Evolutionary conservation across 2,113 vertebrate species (phyloP).

Genomic region (Catagonus wagneri): DNA sequence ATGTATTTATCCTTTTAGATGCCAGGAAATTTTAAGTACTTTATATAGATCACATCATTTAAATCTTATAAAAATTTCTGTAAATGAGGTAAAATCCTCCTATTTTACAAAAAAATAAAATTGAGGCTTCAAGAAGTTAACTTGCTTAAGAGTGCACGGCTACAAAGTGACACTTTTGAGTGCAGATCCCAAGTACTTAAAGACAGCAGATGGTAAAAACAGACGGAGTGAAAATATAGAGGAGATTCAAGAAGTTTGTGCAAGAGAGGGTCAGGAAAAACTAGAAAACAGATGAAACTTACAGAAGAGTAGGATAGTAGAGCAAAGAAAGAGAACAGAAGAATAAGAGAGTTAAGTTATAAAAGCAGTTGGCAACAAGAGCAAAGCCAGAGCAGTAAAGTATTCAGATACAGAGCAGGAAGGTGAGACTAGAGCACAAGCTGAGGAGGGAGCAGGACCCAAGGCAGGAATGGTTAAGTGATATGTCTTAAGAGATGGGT

Average conservation of each 20-base stretch:
- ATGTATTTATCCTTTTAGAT: slow-evolving; percentile 45
- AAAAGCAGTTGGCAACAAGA: not conserved
- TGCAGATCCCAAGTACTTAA: not conserved
- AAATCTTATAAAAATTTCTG: not conserved
- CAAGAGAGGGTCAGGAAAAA: slow-evolving; percentile 25
- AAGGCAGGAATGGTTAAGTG: too few relatives aligned
- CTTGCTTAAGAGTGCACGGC: not conserved
- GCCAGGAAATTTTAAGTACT: slow-evolving; percentile 4
- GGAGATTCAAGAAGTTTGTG: slow-evolving; percentile 16
- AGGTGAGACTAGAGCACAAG: not conserved
- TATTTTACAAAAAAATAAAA: slow-evolving; percentile 50
- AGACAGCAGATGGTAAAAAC: slow-evolving; percentile 49
- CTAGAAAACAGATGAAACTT: slow-evolving; percentile 46
- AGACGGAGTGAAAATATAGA: slow-evolving; percentile 38
- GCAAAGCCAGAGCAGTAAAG: not conserved
- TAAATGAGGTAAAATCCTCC: not conserved
- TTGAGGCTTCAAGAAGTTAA: not conserved
- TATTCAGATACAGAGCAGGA: not conserved
- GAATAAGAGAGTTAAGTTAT: not conserved
- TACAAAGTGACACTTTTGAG: slow-evolving; percentile 3
- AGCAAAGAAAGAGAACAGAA: not conserved
- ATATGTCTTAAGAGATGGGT: not conserved
- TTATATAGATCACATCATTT: not conserved
- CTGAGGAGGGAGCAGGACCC: not conserved
- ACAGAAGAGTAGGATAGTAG: not conserved